Evolutionary conservation across 2,797 vertebrate species (phyloP).

Genomic region (Masticophis lateralis): DNA sequence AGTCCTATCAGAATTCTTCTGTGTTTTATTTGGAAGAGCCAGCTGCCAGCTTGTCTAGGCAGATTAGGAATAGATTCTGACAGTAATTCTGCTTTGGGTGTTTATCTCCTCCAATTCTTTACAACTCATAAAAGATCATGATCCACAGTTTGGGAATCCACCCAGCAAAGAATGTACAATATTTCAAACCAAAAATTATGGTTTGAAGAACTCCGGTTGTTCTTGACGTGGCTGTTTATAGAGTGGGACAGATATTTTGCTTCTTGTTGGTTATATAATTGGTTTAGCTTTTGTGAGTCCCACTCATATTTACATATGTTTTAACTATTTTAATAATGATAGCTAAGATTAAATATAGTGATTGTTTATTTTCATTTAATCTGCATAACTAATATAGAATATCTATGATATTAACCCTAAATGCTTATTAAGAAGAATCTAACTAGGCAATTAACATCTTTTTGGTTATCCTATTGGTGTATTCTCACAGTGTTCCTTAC

Average conservation of each 20-base stretch:
- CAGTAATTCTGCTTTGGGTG: background rate
- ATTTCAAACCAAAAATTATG: background rate
- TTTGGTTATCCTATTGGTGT: background rate
- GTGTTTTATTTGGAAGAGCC: background rate
- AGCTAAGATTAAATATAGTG: background rate
- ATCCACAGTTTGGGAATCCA: background rate
- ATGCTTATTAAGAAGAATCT: constrained; percentile 4
- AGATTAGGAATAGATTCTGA: background rate
- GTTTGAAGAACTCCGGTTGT: background rate
- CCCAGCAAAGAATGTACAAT: background rate
- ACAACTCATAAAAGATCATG: background rate
- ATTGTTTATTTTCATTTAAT: background rate
- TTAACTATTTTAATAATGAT: background rate
- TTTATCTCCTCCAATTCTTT: background rate
- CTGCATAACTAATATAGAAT: background rate
- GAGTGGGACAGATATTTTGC: background rate
- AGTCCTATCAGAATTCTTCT: background rate
- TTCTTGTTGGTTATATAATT: background rate
- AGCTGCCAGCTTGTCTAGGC: background rate
- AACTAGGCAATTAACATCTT: background rate
- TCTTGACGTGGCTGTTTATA: background rate
- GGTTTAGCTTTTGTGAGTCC: background rate
- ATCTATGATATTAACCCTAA: background rate
- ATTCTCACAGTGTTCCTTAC: background rate
- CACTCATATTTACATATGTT: background rate